These are phyloP conservation scores for Lamproptera curius DNA, from an alignment of 2,888 invertebrate genomes.

Conservation along the genomic window DNA sequence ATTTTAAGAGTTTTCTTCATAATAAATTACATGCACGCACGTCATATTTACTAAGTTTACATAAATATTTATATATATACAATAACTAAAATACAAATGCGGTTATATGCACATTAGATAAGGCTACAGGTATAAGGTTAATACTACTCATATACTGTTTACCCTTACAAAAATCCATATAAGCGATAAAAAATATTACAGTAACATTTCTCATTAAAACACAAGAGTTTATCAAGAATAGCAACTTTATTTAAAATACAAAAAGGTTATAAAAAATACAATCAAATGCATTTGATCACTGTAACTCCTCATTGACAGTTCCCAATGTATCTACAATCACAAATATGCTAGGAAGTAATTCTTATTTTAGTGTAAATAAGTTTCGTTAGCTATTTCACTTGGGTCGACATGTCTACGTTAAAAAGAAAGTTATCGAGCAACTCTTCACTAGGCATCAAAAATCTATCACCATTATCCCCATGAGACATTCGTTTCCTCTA, in stretches of 20 bases:
- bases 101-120: conserved; percentile 12
- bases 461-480: conserved; percentile 18
- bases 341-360: conserved; percentile 59
- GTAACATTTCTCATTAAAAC: conserved; percentile 40
- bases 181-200: conserved; percentile 15
- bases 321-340: conserved; percentile 47
- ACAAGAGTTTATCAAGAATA: conserved; percentile 65
- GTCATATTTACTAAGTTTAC: neutral
- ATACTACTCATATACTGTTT: conserved; percentile 15
- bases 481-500: conserved; percentile 3
- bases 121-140: conserved; percentile 15
- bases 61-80: conserved; percentile 11
- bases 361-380: conserved; percentile 36
- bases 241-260: conserved; percentile 77
- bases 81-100: conserved; percentile 6
- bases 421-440: conserved; percentile 15
- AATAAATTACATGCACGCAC: conserved; percentile 11
- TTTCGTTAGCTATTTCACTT: conserved; percentile 47
- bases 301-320: conserved; percentile 61
- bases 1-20: conserved; percentile 11
- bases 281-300: conserved; percentile 76
- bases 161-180: conserved; percentile 13
- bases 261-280: conserved; percentile 77
- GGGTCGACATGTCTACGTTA: conserved; percentile 26
- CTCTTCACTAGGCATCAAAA: conserved; percentile 22